Percentiles rank a stretch among this genome's conserved stretches.
Conservation (phyloP, 2,113 vertebrate species). For the Crotalus horridus region DNA sequence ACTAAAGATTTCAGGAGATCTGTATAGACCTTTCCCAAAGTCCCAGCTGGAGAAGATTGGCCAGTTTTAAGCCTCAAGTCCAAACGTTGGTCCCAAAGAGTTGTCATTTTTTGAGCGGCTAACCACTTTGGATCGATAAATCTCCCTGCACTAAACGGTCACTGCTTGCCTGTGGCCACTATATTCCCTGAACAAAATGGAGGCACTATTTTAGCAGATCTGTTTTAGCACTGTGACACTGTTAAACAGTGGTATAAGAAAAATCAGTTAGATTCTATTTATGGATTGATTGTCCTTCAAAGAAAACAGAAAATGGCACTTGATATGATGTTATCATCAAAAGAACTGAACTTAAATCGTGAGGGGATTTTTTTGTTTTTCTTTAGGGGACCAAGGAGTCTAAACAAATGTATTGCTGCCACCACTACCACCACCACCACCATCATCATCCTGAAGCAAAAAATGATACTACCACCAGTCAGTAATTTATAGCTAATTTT, state of each 20-base stretch:
- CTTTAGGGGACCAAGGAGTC: neutral
- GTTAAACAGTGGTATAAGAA: neutral
- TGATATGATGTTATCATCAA: neutral
- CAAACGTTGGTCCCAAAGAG: neutral
- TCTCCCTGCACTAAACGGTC: neutral
- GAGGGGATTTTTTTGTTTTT: neutral
- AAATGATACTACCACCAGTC: neutral
- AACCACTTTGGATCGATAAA: neutral
- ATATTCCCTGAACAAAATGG: neutral
- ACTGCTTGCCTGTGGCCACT: neutral
- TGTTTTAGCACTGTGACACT: neutral
- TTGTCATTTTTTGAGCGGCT: neutral
- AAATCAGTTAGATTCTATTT: neutral
- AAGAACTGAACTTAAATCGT: neutral
- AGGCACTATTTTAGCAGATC: neutral
- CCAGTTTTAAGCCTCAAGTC: neutral
- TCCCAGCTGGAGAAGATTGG: neutral
- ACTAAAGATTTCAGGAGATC: neutral
- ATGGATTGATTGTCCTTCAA: neutral
- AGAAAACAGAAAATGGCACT: neutral
- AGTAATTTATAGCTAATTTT: neutral
- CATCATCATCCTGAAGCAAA: neutral
- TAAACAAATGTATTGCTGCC: neutral
- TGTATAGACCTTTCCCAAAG: neutral
- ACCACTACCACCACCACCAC: too few relatives aligned